Evolutionary conservation across 2,797 vertebrate genomes (phyloP).

Genomic region (Peromyscus eremicus): DNA sequence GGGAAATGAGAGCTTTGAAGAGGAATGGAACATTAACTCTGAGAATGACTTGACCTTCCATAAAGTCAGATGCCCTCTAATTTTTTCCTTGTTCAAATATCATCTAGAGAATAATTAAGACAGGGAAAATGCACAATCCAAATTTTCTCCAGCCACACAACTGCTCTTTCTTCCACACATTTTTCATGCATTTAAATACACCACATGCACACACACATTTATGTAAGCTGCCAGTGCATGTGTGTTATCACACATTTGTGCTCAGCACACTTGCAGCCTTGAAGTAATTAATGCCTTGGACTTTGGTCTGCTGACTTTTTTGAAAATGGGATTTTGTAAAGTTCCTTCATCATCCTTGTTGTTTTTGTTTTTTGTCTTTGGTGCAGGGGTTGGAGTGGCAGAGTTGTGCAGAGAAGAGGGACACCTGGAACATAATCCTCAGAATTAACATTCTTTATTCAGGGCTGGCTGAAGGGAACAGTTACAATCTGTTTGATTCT

Average conservation of each 20-base stretch:
- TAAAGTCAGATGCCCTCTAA: neutral
- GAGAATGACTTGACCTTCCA: too few relatives aligned
- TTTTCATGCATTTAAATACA: neutral
- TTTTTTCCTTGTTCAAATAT: neutral
- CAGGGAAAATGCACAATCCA: neutral
- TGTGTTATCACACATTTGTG: neutral
- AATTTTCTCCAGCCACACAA: neutral
- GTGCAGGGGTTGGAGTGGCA: neutral
- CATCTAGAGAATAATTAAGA: neutral
- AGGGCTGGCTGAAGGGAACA: conserved; percentile 59
- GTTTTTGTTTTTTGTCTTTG: neutral
- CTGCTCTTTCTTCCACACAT: too few relatives aligned
- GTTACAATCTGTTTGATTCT: conserved; percentile 79
- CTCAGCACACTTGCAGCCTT: neutral
- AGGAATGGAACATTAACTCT: neutral
- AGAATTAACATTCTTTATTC: conserved; percentile 87
- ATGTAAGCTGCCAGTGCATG: neutral
- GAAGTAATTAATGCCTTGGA: neutral
- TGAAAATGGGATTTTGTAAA: conserved; percentile 9
- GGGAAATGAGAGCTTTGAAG: neutral
- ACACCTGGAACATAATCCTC: conserved; percentile 82
- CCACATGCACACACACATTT: neutral
- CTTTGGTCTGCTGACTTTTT: conserved; percentile 70
- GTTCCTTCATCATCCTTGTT: conserved; percentile 42
- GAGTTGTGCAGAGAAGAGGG: conserved; percentile 78